These are phyloP conservation scores for Lutjanus argentimaculatus DNA, from an alignment of 2,797 vertebrate genomes.

Conservation along the genomic window DNA sequence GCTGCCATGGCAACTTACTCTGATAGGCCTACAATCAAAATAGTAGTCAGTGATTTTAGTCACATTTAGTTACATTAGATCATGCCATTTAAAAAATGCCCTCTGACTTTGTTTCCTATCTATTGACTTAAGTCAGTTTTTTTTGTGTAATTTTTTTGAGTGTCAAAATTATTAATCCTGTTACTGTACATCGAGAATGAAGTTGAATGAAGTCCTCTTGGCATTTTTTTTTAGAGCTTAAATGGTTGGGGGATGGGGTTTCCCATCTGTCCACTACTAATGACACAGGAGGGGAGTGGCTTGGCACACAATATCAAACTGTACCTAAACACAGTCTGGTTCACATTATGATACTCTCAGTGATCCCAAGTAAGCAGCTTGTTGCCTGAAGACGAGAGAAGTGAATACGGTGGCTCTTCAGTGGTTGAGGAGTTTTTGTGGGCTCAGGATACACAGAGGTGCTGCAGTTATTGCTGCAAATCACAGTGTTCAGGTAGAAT, in stretches of 20 bases:
- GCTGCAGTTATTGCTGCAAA: background rate
- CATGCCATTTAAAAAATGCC: background rate
- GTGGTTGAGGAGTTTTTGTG: background rate
- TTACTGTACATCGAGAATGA: background rate
- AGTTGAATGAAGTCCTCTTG: background rate
- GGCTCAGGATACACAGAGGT: background rate
- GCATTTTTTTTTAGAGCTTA: constrained; percentile 14
- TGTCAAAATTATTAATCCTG: background rate
- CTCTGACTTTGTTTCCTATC: background rate
- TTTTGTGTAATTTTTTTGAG: background rate
- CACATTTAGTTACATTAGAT: background rate
- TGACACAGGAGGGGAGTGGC: constrained; percentile 21
- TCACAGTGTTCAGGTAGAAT: background rate
- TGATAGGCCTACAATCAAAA: background rate
- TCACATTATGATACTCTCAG: constrained; percentile 2
- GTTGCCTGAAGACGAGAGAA: background rate
- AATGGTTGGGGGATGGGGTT: constrained; percentile 7
- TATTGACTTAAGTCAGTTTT: background rate
- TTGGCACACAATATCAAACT: constrained; percentile 26
- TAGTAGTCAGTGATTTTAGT: background rate
- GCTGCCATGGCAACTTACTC: background rate
- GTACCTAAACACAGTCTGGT: constrained; percentile 2
- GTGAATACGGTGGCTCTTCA: background rate
- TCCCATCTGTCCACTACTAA: constrained; percentile 53
- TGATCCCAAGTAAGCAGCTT: constrained; percentile 13